Percentiles rank a stretch among this genome's conserved stretches.
These are phyloP conservation scores for Nomada hirtipes DNA, from an alignment of 2,888 invertebrate genomes.

Conservation along the genomic window DNA sequence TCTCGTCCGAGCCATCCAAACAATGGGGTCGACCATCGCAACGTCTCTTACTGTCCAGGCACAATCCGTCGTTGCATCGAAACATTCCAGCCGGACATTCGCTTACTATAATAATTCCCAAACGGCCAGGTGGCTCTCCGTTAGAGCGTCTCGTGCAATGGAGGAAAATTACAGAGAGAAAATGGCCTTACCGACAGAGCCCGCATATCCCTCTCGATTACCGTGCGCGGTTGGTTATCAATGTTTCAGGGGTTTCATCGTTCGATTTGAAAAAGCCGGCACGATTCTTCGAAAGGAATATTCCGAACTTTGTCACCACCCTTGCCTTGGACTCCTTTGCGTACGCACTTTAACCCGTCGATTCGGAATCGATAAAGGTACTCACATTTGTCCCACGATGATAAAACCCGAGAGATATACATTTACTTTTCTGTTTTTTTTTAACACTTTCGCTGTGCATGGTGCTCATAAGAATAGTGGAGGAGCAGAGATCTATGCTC, in stretches of 20 bases:
- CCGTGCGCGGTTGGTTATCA: neutral
- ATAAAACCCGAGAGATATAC: neutral
- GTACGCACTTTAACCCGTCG: conserved; percentile 14
- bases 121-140: conserved; percentile 47
- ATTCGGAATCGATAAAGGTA: conserved; percentile 7
- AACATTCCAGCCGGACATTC: conserved; percentile 84
- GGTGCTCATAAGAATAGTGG: too few species aligned
- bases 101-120: conserved; percentile 72
- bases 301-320: conserved; percentile 3
- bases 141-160: conserved; percentile 47
- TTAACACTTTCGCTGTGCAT: conserved; percentile 21
- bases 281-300: neutral
- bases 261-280: too few species aligned
- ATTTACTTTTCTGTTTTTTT: neutral
- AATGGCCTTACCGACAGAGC: conserved; percentile 48
- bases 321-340: conserved; percentile 28
- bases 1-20: conserved; percentile 87
- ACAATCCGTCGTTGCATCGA: conserved; percentile 85
- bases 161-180: neutral
- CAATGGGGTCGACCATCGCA: conserved; percentile 88
- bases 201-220: conserved; percentile 20
- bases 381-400: conserved; percentile 26
- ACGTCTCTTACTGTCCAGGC: conserved; percentile 85
- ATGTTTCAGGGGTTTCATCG: too few species aligned
- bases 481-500: too few species aligned